These are phyloP conservation scores for Machimus rusticus DNA, from an alignment of 2,888 invertebrate species.

Conservation along the genomic window DNA sequence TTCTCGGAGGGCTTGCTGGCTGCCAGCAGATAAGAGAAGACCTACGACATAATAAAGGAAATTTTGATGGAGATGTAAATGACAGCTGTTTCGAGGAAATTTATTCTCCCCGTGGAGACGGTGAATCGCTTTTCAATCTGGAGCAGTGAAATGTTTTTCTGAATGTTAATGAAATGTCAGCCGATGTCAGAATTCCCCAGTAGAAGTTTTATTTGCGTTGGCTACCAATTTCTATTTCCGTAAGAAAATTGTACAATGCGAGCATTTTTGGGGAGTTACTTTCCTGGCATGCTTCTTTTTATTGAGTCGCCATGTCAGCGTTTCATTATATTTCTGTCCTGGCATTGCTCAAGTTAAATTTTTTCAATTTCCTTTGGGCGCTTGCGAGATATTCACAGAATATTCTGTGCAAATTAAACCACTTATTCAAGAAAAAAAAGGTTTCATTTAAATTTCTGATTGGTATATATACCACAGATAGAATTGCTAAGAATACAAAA, in stretches of 20 bases:
- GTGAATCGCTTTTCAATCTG: neutral
- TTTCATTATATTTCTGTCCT: neutral
- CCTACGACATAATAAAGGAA: conserved; percentile 1
- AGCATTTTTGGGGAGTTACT: neutral
- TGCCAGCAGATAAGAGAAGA: neutral
- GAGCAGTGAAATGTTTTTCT: neutral
- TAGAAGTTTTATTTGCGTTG: neutral
- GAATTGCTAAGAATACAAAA: neutral
- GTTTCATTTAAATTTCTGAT: neutral
- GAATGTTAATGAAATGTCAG: neutral
- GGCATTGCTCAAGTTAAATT: neutral
- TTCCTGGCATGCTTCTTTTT: neutral
- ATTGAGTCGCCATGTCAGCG: neutral
- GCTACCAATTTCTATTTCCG: neutral
- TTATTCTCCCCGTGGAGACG: neutral
- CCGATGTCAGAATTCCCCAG: neutral
- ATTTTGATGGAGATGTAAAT: conserved; percentile 9
- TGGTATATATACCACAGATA: neutral
- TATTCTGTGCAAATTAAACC: neutral
- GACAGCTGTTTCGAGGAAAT: neutral
- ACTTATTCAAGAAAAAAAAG: neutral
- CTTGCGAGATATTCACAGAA: neutral
- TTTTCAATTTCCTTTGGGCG: neutral
- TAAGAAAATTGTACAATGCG: neutral
- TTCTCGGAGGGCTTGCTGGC: neutral